A percentile compares a stretch with the other conserved stretches of the same genome.
Evolutionary conservation across 2,888 invertebrate species (phyloP).

Genomic region (Caenorhabditis sp.): DNA sequence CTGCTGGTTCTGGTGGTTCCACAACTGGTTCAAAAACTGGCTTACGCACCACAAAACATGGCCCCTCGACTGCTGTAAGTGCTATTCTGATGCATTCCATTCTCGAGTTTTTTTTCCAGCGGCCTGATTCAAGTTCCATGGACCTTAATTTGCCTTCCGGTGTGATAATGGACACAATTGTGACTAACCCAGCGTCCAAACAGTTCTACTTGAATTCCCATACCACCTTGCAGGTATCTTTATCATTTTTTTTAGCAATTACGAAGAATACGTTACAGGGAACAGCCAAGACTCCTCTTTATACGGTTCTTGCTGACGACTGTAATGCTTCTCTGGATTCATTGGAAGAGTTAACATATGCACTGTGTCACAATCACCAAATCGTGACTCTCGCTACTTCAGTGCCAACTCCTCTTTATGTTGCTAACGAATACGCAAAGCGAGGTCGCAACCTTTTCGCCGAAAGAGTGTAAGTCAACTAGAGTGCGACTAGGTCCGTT

Average conservation of each 20-base stretch:
- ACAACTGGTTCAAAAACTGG: too few relatives aligned
- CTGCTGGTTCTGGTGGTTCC: too few relatives aligned
- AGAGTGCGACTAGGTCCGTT: too few relatives aligned
- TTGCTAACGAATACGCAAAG: conserved; percentile 77
- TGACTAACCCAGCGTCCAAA: conserved; percentile 72
- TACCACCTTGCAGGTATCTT: conserved; percentile 75
- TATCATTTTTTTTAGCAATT: not conserved
- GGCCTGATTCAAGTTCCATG: too few relatives aligned
- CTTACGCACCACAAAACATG: too few relatives aligned
- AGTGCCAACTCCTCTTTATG: conserved; percentile 78
- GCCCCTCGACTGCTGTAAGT: too few relatives aligned
- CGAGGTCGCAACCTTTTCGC: conserved; percentile 67
- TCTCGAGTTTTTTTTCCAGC: too few relatives aligned
- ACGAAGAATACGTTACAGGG: conserved; percentile 71
- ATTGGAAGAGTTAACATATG: conserved; percentile 73
- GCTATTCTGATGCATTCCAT: too few relatives aligned
- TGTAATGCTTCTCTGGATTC: conserved; percentile 67
- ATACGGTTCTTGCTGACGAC: conserved; percentile 78
- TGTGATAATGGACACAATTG: not conserved
- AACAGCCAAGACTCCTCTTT: conserved; percentile 77
- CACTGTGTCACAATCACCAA: conserved; percentile 76
- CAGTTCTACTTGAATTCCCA: conserved; percentile 80
- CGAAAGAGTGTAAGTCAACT: conserved; percentile 52
- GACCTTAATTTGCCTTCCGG: too few relatives aligned
- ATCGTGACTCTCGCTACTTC: conserved; percentile 75